A percentile compares a stretch with the other conserved stretches of the same genome.
phyloP scores from a whole-genome alignment of 2,113 vertebrate genomes.

The Pygoscelis adeliae region DNA sequence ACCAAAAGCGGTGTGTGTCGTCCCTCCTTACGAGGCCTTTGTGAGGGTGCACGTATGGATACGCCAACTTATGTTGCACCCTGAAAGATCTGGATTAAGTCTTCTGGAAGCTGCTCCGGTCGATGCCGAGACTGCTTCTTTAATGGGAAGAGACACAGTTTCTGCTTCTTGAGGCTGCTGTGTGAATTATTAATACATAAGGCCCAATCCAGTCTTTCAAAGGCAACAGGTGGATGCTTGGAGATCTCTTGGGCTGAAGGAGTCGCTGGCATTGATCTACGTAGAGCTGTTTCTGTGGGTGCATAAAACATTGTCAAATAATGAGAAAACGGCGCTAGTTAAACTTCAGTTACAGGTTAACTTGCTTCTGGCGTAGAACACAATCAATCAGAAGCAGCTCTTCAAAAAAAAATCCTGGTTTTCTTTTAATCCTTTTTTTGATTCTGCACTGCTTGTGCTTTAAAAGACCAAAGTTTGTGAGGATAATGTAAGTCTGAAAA shows the following conservation, averaged over 20 bases:
- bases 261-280: neutral
- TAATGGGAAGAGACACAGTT: neutral
- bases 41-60: neutral
- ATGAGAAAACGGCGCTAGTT: constrained; percentile 9
- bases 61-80: neutral
- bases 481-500: constrained; percentile 1
- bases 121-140: neutral
- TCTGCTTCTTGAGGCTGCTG: neutral
- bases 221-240: constrained; percentile 14
- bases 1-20: neutral
- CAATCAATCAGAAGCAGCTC: constrained; percentile 12
- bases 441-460: neutral
- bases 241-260: neutral
- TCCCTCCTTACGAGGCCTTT: neutral
- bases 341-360: constrained; percentile 48
- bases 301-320: neutral
- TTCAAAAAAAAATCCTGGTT: neutral
- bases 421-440: constrained; percentile 12
- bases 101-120: neutral
- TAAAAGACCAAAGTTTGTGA: neutral
- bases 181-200: constrained; percentile 46
- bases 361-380: constrained; percentile 4
- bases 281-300: neutral
- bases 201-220: neutral
- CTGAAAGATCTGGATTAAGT: neutral